Evolutionary conservation across 2,797 vertebrate species (phyloP), one percentile per base, ranked within the genome.

Genomic region (Distichodus sexfasciatus): DNA sequence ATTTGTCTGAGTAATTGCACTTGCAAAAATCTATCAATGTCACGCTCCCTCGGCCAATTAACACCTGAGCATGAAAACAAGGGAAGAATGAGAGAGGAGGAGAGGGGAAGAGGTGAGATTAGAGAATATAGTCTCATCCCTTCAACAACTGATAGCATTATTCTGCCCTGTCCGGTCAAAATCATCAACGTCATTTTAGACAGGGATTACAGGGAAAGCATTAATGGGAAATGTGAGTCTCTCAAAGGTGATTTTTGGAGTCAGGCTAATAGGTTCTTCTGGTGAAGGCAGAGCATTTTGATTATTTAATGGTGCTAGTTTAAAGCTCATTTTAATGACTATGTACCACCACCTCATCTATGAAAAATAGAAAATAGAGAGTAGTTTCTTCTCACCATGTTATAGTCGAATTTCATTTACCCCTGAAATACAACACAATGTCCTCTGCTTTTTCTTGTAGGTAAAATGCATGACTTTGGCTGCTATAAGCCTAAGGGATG

Each of bases 1-100:
- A 80, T 80, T 80, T 80, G 71, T 74, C 74, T 76, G 76, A 76
- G 74, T 78, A 80, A 80, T 80, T 80, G 76, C 79, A 78, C 74
- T 72, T 74, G 74, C 73, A 78, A 78, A 80, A 78, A 78, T 80
- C 76, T 73, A 80, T 80, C 79, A 80, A 73, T 78, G 76, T 74
- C 79, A 76, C 60, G 48, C 55, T 61, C 50, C 46, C 47, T 69
- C 58, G 48, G 71, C 76, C 76, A 80, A 80, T 80, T 80, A 80
- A 71, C 79, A 78, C 79, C 63, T 68, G 53, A 55, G 74, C 59
- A 79, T 68, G 41, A 71, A 76, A 79, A 58, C 44, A 64, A 35
- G 65, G 66, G 31, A 62, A 60, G 31, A 48, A 71, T 59, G 33
- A 72, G 38, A 62, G 66, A 15, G 48, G 70, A 76, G 47, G 44